Evolutionary conservation across 2,113 vertebrate genomes (phyloP).

Genomic region (Oreotrochilus melanogaster): DNA sequence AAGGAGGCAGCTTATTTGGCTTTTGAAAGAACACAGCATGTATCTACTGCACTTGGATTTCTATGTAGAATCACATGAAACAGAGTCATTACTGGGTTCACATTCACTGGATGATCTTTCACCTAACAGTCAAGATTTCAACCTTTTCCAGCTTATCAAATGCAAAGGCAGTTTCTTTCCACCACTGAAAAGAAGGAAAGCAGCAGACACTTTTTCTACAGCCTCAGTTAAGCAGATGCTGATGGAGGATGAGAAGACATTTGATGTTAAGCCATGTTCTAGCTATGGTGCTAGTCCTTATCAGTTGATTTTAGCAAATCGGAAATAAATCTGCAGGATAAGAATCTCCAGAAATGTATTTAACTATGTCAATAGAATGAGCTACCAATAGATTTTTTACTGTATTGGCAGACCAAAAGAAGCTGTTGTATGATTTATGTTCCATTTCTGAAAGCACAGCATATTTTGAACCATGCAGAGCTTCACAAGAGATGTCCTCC

Average conservation of each 20-base stretch:
- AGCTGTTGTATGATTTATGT: not conserved
- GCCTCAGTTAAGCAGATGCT: slow-evolving; percentile 24
- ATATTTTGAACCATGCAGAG: not conserved
- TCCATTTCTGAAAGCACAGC: not conserved
- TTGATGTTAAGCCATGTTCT: not conserved
- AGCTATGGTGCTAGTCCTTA: slow-evolving; percentile 10
- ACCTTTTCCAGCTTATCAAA: not conserved
- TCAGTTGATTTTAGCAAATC: slow-evolving; percentile 9
- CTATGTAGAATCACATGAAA: not conserved
- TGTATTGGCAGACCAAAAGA: not conserved
- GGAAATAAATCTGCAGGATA: slow-evolving; percentile 17
- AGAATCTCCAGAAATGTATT: slow-evolving; percentile 12
- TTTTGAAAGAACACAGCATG: not conserved
- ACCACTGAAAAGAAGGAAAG: not conserved
- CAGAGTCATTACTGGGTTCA: not conserved
- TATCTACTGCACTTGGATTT: not conserved
- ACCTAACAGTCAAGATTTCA: not conserved
- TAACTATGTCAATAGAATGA: not conserved
- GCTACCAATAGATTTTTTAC: not conserved
- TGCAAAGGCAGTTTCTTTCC: not conserved
- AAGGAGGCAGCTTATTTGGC: not conserved
- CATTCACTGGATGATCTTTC: not conserved
- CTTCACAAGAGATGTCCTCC: not conserved
- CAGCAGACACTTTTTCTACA: not conserved
- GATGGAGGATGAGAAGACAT: not conserved